Evolutionary conservation across 37 sponge, comb jelly and placozoan species (phyloP).

Genomic region (Halichondria panicea): DNA sequence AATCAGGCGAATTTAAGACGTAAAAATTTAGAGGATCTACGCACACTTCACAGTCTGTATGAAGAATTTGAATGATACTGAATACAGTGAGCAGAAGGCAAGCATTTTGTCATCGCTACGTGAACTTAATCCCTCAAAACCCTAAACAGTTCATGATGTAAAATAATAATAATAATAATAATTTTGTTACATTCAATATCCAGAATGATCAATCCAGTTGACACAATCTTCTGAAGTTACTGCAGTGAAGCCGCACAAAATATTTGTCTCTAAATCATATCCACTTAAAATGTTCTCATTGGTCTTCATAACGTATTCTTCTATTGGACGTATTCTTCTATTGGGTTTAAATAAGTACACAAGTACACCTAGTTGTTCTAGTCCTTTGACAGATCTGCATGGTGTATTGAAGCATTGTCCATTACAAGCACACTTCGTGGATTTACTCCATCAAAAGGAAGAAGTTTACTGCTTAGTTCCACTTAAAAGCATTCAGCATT

Average conservation of each 20-base stretch:
- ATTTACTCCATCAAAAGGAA: slow-evolving; percentile 1
- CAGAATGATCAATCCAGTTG: background rate
- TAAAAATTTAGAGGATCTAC: too few species aligned
- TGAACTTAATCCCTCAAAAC: background rate
- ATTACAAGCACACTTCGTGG: background rate
- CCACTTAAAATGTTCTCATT: background rate
- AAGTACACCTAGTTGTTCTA: background rate
- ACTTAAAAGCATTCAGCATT: background rate
- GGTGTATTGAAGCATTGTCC: too few species aligned
- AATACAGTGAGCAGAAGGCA: background rate
- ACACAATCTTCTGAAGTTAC: background rate
- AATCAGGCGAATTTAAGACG: too few species aligned
- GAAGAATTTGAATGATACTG: too few species aligned
- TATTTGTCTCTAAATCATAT: background rate
- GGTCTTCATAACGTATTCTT: background rate
- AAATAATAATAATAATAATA: background rate
- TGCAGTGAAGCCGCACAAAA: background rate
- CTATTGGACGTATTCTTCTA: background rate
- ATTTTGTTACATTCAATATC: too few species aligned
- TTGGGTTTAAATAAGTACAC: background rate
- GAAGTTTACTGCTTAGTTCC: background rate
- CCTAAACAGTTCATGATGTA: background rate
- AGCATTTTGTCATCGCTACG: background rate
- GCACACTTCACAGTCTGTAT: too few species aligned
- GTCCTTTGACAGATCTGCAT: background rate